A percentile compares a stretch with the other conserved stretches of the same genome.
Conservation (phyloP, 2,888 invertebrate species). For the Margaritifera margaritifera region DNA sequence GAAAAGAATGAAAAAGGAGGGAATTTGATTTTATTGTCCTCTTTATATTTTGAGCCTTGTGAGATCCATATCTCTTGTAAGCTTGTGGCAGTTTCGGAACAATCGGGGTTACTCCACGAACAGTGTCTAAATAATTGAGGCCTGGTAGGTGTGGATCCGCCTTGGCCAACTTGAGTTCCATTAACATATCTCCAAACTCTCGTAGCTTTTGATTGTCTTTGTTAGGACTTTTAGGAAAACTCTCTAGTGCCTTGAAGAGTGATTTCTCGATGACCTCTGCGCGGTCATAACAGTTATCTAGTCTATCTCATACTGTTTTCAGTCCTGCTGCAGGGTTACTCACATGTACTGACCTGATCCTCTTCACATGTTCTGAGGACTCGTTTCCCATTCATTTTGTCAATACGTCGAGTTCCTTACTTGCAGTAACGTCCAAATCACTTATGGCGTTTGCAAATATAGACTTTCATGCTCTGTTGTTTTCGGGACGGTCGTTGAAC, state of each 20-base stretch:
- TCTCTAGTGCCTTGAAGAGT: slow-evolving; percentile 8
- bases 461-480: not conserved
- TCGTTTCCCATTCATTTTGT: slow-evolving; percentile 21
- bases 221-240: slow-evolving; percentile 7
- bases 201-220: slow-evolving; percentile 6
- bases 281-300: slow-evolving; percentile 25
- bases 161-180: slow-evolving; percentile 11
- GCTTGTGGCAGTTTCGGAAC: slow-evolving; percentile 17
- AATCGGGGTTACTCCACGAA: slow-evolving; percentile 13
- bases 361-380: slow-evolving; percentile 15
- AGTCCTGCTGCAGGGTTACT: slow-evolving; percentile 10
- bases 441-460: not conserved
- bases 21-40: slow-evolving; percentile 4
- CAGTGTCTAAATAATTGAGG: slow-evolving; percentile 16
- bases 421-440: not conserved
- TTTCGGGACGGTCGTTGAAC: not conserved
- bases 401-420: slow-evolving; percentile 27
- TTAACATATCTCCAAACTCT: slow-evolving; percentile 4
- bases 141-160: slow-evolving; percentile 1
- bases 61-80: slow-evolving; percentile 22
- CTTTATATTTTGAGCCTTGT: slow-evolving; percentile 11
- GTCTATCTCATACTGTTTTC: slow-evolving; percentile 18
- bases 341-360: slow-evolving; percentile 13
- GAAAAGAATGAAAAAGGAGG: slow-evolving; percentile 15
- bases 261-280: slow-evolving; percentile 22